phyloP scores from a whole-genome alignment of 2,888 invertebrate genomes.

The Trichogramma evanescens region DNA sequence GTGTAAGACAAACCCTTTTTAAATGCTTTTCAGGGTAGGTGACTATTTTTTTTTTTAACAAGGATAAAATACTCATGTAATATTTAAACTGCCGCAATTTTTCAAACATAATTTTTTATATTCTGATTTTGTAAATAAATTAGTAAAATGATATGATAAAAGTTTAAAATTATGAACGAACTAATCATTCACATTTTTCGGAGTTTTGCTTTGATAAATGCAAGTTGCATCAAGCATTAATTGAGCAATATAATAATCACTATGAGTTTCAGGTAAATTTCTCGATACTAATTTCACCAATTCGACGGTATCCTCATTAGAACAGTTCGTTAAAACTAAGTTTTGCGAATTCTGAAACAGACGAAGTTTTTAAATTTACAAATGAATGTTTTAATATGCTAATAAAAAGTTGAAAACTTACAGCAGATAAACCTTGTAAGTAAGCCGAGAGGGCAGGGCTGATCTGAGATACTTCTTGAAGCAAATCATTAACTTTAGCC shows the following conservation, averaged over 20 bases:
- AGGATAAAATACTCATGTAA: too few species aligned
- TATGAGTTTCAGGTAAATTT: conserved; percentile 36
- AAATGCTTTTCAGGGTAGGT: conserved; percentile 7
- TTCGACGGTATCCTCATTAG: conserved; percentile 39
- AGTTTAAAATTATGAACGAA: background rate
- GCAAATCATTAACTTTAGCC: conserved; percentile 54
- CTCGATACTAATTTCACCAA: conserved; percentile 35
- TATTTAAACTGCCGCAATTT: too few species aligned
- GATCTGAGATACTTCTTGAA: conserved; percentile 66
- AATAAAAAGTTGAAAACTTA: conserved; percentile 32
- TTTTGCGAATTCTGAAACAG: conserved; percentile 30
- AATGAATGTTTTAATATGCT: background rate
- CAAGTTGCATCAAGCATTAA: conserved; percentile 41
- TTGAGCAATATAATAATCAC: conserved; percentile 38
- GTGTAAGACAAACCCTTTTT: conserved; percentile 6
- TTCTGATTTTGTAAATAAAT: background rate
- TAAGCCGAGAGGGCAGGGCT: conserved; percentile 72
- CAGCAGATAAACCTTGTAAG: conserved; percentile 54
- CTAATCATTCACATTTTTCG: conserved; percentile 5
- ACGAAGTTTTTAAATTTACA: background rate
- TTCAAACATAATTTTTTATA: background rate
- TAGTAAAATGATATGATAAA: background rate
- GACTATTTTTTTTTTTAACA: background rate
- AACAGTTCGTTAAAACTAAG: conserved; percentile 37
- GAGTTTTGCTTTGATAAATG: conserved; percentile 34